Evolutionary conservation across 2,113 vertebrate genomes (phyloP).

Genomic region (Ptyas mucosa): DNA sequence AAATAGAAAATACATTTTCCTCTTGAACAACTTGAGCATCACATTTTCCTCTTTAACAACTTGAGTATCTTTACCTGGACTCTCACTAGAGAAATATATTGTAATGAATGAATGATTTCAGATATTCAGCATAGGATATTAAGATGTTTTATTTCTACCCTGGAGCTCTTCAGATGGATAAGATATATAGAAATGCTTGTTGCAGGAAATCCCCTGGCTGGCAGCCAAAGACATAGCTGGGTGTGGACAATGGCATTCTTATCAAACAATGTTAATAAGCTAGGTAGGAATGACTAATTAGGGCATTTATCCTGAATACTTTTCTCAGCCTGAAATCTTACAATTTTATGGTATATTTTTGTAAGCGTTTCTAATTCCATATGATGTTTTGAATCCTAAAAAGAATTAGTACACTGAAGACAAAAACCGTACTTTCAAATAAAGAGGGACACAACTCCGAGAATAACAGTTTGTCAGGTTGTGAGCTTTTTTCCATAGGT

Average conservation of each 20-base stretch:
- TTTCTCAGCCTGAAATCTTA: not conserved
- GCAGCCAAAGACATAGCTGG: conserved; percentile 2
- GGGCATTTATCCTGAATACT: not conserved
- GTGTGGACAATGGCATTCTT: conserved; percentile 3
- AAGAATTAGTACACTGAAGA: not conserved
- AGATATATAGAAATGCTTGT: not conserved
- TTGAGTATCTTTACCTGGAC: not conserved
- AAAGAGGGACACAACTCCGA: not conserved
- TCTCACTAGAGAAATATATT: not conserved
- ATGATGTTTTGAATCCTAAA: not conserved
- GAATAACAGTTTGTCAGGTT: not conserved
- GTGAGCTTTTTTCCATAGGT: not conserved
- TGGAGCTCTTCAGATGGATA: not conserved
- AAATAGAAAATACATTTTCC: not conserved
- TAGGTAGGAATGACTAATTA: conserved; percentile 1
- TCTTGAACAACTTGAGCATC: not conserved
- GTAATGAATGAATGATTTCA: not conserved
- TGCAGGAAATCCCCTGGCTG: conserved; percentile 18
- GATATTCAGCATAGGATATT: not conserved
- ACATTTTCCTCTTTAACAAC: not conserved
- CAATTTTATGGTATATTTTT: not conserved
- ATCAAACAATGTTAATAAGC: not conserved
- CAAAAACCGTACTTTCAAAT: not conserved
- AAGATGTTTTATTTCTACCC: not conserved
- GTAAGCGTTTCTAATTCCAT: not conserved